Conservation (phyloP, 2,888 invertebrate species). For the Acrocyrtus sp. region DNA sequence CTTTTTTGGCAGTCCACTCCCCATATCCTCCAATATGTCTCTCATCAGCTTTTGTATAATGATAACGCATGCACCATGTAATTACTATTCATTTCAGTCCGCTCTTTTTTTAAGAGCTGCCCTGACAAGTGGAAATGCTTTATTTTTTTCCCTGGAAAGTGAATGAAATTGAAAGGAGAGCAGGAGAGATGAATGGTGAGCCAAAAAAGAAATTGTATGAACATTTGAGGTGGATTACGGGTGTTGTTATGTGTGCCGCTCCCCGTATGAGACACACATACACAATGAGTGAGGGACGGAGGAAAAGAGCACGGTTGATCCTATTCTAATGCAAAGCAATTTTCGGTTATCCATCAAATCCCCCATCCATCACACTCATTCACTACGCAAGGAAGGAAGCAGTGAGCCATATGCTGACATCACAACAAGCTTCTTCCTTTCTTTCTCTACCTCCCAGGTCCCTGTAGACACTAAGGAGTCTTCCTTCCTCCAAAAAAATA, state of each 20-base stretch:
- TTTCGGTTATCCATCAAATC: conserved; percentile 54
- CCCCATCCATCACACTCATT: conserved; percentile 38
- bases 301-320: conserved; percentile 39
- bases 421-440: neutral
- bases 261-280: neutral
- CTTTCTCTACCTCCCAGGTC: neutral
- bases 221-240: neutral
- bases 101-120: too few species aligned
- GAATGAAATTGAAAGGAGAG: neutral
- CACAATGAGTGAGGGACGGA: conserved; percentile 2
- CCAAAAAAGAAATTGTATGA: neutral
- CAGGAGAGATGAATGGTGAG: neutral
- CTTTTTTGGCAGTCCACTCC: too few species aligned
- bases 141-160: neutral
- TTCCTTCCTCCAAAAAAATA: too few species aligned
- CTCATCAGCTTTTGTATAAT: too few species aligned
- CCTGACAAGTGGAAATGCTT: neutral
- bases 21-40: too few species aligned
- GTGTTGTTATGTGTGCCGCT: neutral
- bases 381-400: neutral
- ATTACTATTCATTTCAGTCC: neutral
- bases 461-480: conserved; percentile 3
- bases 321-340: conserved; percentile 48
- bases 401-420: neutral
- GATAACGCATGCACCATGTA: neutral